Percentiles rank a stretch among this genome's conserved stretches.
phyloP scores from a whole-genome alignment of 2,888 invertebrate genomes.

The Camptogramma bilineatum region DNA sequence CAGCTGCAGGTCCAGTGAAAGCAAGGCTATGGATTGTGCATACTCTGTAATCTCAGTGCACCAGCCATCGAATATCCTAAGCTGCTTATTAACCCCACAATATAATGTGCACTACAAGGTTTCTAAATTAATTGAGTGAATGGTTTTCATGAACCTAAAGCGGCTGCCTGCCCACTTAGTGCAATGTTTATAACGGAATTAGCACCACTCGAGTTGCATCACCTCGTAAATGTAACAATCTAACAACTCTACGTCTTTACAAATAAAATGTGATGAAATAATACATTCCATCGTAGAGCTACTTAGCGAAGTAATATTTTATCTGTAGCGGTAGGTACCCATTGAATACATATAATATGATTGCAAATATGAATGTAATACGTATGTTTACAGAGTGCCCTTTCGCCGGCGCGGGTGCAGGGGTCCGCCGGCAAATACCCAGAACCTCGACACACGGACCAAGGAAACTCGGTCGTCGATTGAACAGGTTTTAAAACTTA shows the following conservation, averaged over 20 bases:
- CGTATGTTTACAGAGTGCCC: constrained; percentile 55
- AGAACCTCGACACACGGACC: constrained; percentile 24
- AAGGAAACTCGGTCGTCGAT: not conserved
- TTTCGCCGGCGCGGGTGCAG: constrained; percentile 57
- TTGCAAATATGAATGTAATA: constrained; percentile 2
- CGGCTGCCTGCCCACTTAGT: constrained; percentile 1
- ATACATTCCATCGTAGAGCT: constrained; percentile 9
- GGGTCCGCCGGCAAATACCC: constrained; percentile 51
- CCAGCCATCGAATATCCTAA: not conserved
- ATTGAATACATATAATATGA: not conserved
- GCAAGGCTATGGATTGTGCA: not conserved
- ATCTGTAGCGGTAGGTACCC: not conserved
- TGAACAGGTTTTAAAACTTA: not conserved
- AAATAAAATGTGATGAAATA: constrained; percentile 5
- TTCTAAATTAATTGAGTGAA: constrained; percentile 23
- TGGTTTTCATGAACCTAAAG: constrained; percentile 10
- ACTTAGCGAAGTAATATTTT: not conserved
- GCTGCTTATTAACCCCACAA: not conserved
- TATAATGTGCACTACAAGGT: constrained; percentile 3
- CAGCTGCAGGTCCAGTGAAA: not conserved
- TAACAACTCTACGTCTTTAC: constrained; percentile 1
- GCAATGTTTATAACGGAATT: constrained; percentile 19
- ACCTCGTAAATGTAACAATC: constrained; percentile 14
- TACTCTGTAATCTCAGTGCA: not conserved
- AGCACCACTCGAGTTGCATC: constrained; percentile 18